These are phyloP conservation scores for Squalus acanthias DNA, from an alignment of 2,797 vertebrate genomes.

Conservation along the genomic window DNA sequence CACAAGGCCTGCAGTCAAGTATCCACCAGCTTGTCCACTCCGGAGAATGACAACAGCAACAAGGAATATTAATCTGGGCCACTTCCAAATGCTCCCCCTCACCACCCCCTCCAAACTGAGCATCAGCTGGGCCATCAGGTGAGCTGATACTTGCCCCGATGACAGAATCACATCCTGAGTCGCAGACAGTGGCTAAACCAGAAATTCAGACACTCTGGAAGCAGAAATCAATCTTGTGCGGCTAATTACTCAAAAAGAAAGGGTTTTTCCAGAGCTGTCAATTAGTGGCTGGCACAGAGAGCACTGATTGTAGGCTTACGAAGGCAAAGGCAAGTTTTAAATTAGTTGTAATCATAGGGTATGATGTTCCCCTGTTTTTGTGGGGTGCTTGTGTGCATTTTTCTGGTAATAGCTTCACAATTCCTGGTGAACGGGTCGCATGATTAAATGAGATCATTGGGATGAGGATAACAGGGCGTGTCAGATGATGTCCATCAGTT, in stretches of 20 bases:
- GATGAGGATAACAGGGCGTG: background rate
- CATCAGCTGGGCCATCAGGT: background rate
- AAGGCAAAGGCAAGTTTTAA: background rate
- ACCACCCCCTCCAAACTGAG: background rate
- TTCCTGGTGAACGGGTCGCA: background rate
- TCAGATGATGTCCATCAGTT: background rate
- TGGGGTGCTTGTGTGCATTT: background rate
- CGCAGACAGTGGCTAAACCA: background rate
- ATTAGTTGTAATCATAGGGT: slow-evolving; percentile 14
- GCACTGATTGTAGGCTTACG: slow-evolving; percentile 8
- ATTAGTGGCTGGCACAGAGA: background rate
- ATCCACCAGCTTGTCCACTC: background rate
- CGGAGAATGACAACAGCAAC: background rate
- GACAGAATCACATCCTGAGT: slow-evolving; percentile 18
- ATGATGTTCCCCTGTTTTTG: background rate
- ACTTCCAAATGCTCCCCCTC: background rate
- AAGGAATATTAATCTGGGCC: background rate
- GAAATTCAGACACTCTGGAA: background rate
- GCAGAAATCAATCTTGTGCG: background rate
- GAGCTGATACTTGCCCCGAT: background rate
- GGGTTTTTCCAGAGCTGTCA: background rate
- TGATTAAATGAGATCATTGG: slow-evolving; percentile 16
- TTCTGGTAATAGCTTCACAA: background rate
- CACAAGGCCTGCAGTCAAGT: background rate
- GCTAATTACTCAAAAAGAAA: slow-evolving; percentile 21